Conservation (phyloP, 2,888 invertebrate species). For the Nysson spinosus region DNA sequence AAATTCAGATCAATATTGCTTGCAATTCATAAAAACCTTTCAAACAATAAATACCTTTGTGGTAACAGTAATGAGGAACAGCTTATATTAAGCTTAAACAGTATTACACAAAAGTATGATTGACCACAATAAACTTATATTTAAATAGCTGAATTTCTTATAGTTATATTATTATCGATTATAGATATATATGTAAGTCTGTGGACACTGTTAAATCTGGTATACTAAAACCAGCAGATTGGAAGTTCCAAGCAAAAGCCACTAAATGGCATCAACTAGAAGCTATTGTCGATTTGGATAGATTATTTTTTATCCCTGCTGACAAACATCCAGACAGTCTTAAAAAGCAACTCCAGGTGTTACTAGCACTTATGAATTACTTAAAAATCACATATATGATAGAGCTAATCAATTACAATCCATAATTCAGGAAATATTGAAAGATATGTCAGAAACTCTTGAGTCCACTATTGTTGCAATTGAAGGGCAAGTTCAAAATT, state of each 20-base stretch:
- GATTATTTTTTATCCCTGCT: constrained; percentile 84
- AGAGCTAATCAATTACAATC: constrained; percentile 5
- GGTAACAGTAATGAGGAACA: constrained; percentile 82
- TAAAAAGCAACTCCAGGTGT: constrained; percentile 84
- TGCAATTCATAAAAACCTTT: constrained; percentile 80
- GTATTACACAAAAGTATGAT: constrained; percentile 78
- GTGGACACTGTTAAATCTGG: constrained; percentile 80
- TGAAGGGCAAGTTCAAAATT: constrained; percentile 84
- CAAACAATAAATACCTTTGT: constrained; percentile 80
- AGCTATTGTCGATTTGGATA: constrained; percentile 87
- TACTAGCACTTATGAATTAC: too few species aligned
- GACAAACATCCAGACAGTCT: constrained; percentile 81
- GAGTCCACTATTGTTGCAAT: constrained; percentile 85
- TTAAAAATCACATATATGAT: too few species aligned
- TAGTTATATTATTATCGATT: constrained; percentile 7
- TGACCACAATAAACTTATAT: neutral
- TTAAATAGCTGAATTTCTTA: neutral
- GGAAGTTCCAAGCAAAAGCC: constrained; percentile 85
- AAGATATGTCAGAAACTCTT: constrained; percentile 80
- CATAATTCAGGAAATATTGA: constrained; percentile 80
- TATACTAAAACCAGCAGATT: constrained; percentile 84
- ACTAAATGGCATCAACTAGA: constrained; percentile 88
- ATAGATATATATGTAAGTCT: constrained; percentile 82
- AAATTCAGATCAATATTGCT: constrained; percentile 81
- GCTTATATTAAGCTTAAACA: constrained; percentile 81